A percentile compares a stretch with the other conserved stretches of the same genome.
These are phyloP conservation scores for Adelges cooleyi DNA, from an alignment of 1,140 invertebrate genomes.

Conservation along the genomic window DNA sequence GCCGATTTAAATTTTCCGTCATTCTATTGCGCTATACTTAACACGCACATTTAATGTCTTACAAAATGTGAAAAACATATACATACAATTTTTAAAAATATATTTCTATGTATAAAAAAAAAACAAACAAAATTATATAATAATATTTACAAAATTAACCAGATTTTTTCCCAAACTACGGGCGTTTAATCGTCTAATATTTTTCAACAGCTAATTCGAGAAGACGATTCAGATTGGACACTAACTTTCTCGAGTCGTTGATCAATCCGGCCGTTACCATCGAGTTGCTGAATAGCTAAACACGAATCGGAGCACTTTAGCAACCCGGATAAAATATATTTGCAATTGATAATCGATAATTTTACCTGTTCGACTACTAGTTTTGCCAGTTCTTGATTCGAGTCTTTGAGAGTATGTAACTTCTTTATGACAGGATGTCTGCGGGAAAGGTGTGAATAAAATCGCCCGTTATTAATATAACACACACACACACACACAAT, in stretches of 20 bases:
- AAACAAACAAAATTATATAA: neutral
- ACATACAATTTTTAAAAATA: too few species aligned
- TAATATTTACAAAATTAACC: slow-evolving; percentile 20
- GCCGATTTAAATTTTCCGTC: too few species aligned
- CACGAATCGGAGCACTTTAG: neutral
- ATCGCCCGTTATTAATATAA: too few species aligned
- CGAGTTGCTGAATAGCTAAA: slow-evolving; percentile 78
- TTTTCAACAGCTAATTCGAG: slow-evolving; percentile 73
- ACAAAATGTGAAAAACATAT: too few species aligned
- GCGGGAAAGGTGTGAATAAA: slow-evolving; percentile 41
- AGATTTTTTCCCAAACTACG: too few species aligned
- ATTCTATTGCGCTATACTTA: too few species aligned
- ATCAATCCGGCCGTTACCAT: slow-evolving; percentile 92
- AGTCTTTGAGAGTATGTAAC: slow-evolving; percentile 57
- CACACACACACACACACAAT: too few species aligned
- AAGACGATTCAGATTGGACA: slow-evolving; percentile 77
- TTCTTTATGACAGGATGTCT: slow-evolving; percentile 83
- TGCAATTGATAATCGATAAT: neutral
- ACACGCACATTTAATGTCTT: too few species aligned
- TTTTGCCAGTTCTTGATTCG: slow-evolving; percentile 67
- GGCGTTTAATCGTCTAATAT: slow-evolving; percentile 45
- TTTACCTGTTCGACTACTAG: slow-evolving; percentile 72
- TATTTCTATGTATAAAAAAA: too few species aligned
- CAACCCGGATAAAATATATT: neutral
- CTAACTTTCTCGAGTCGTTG: slow-evolving; percentile 74